Base-by-base conservation (phyloP, 1,140 invertebrate genomes). In the Stegodyphus mimosarum region DNA sequence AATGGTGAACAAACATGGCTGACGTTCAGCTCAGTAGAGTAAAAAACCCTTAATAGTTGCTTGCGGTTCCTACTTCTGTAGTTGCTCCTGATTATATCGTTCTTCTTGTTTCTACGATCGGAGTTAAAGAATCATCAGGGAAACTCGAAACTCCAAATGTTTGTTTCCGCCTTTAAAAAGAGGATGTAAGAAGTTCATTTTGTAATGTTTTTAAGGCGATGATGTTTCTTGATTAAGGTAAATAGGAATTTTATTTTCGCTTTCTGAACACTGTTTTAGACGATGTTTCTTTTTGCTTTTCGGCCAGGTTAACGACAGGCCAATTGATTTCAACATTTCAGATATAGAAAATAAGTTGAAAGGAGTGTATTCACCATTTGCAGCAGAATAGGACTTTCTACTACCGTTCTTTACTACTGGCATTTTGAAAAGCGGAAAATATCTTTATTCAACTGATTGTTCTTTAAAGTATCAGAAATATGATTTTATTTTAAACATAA, bases 91-190 rank as follows among this genome's bases (percentile, higher is more conserved):
- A 80, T 80, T 80, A 80, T 71, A 80, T 80, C 69, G 52, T 69
- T 69, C 76, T 55, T 80, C 67, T 70, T 53, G 15, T 71, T 80
- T 50, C 67, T 49, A 66, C 69, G 15, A 63, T 53, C 78, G 50
- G 78, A 80, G 67, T 80, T 80, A 80, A 80, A 80, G 67, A 18
- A 80, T 80, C 78, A 80, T 80, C 67, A 80, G 49, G 67, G 78
- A 80, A 80, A 80, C 78, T 70, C 7, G 78, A 80, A 80, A 80
- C 78, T 80, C 71, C 78, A 63, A 80, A 80, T 80, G 78, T 80
- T 80, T 80, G 78, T 80, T 80, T 71, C 69, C 67, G 13, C 50
- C 51, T 80, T 78, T 80, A 15, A 80, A 80, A 71, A 70, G 78
- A 60, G 53, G 33, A 53, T 15, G 49, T 76, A 55, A 76, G 64